Percentiles rank a stretch among this genome's conserved stretches.
These are phyloP conservation scores for Eristalis pertinax DNA, from an alignment of 2,888 invertebrate genomes.

Conservation along the genomic window DNA sequence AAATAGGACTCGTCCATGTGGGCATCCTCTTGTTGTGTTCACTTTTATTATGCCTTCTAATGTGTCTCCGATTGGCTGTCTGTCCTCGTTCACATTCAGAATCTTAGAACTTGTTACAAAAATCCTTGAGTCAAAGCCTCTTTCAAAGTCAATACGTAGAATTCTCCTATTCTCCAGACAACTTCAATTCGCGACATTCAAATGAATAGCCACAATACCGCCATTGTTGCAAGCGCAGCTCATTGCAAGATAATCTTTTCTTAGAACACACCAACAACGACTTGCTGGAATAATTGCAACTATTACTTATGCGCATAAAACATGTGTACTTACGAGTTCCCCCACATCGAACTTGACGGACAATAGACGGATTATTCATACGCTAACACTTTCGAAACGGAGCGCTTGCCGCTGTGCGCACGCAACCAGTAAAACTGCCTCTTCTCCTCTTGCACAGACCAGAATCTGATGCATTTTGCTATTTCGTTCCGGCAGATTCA, in stretches of 20 bases:
- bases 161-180: background rate
- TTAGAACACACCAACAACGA: background rate
- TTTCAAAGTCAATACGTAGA: background rate
- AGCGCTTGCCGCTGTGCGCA: background rate
- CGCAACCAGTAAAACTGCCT: background rate
- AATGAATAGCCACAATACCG: background rate
- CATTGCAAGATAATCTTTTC: background rate
- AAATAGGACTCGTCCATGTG: no score
- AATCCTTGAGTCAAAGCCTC: background rate
- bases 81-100: no score
- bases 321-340: background rate
- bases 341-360: background rate
- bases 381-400: background rate
- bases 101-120: no score
- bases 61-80: no score
- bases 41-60: no score
- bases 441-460: background rate
- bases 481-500: background rate
- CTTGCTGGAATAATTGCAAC: background rate
- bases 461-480: background rate
- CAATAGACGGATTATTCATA: background rate
- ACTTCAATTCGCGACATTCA: background rate
- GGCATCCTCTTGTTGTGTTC: no score
- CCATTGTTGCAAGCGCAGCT: background rate
- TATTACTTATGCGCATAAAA: background rate